These are phyloP conservation scores for Pogonomyrmex barbatus DNA, from an alignment of 1,140 invertebrate genomes.

Conservation along the genomic window DNA sequence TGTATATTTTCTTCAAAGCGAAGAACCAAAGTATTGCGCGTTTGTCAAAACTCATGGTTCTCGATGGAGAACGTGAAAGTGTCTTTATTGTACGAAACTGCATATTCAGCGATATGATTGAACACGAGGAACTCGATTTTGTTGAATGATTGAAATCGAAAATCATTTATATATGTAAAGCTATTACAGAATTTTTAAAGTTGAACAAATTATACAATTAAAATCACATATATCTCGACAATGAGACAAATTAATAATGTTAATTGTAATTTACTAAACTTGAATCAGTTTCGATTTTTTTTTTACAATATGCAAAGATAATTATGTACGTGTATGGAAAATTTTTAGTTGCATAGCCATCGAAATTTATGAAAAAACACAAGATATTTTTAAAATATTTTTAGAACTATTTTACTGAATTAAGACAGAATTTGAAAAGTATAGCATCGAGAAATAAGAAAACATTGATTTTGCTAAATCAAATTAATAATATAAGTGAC, in stretches of 20 bases:
- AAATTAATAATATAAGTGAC: background rate
- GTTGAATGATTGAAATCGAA: background rate
- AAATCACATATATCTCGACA: background rate
- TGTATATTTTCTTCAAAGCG: background rate
- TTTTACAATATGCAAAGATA: background rate
- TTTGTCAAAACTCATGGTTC: background rate
- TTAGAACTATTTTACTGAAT: background rate
- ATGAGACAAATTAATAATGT: background rate
- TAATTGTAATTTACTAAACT: background rate
- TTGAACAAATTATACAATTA: background rate
- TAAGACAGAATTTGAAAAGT: background rate
- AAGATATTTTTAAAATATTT: background rate
- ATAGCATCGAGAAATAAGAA: background rate
- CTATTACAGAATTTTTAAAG: conserved; percentile 3
- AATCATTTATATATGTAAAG: background rate
- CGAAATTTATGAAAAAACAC: too few species aligned
- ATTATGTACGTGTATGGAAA: background rate
- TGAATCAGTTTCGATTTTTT: background rate
- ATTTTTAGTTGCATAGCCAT: background rate
- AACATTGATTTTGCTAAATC: background rate
- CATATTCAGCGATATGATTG: background rate
- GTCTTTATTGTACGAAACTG: background rate
- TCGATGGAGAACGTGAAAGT: background rate
- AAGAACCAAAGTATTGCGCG: background rate
- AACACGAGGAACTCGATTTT: background rate